A percentile compares a stretch with the other conserved stretches of the same genome.
phyloP scores from a whole-genome alignment of 2,113 vertebrate genomes.

The Acanthochromis polyacanthus region DNA sequence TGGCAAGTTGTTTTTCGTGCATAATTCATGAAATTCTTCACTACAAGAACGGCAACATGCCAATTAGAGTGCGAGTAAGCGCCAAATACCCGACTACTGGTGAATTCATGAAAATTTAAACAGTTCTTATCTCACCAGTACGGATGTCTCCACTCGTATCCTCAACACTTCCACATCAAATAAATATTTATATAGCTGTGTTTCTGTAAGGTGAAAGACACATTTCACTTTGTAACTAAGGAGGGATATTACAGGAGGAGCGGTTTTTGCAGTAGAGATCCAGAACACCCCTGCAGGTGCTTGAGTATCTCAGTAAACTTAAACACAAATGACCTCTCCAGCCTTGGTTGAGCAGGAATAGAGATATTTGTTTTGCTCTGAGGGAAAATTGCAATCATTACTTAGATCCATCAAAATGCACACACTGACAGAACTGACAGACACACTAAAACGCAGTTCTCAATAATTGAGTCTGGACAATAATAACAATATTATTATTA shows the following conservation, averaged over 20 bases:
- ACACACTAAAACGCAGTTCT: background rate
- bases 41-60: slow-evolving; percentile 76
- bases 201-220: slow-evolving; percentile 64
- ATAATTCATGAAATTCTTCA: slow-evolving; percentile 82
- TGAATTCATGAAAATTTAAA: slow-evolving; percentile 83
- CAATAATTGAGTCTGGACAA: background rate
- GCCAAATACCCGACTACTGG: slow-evolving; percentile 73
- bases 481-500: too few relatives aligned
- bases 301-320: slow-evolving; percentile 29
- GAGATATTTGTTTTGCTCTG: slow-evolving; percentile 11
- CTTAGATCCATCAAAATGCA: slow-evolving; percentile 7
- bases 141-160: slow-evolving; percentile 44
- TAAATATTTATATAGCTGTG: slow-evolving; percentile 76
- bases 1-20: slow-evolving; percentile 79
- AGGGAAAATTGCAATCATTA: background rate
- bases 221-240: slow-evolving; percentile 55
- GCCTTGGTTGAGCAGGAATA: background rate
- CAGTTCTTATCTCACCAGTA: slow-evolving; percentile 62
- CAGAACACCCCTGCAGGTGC: slow-evolving; percentile 38
- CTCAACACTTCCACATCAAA: slow-evolving; percentile 56
- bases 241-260: slow-evolving; percentile 37
- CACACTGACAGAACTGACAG: too few relatives aligned
- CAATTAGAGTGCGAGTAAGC: slow-evolving; percentile 79
- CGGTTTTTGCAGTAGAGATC: slow-evolving; percentile 19
- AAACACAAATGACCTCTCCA: slow-evolving; percentile 43